Evolutionary conservation across 2,888 invertebrate species (phyloP), one percentile per base, ranked within the genome.

Genomic region (Parochlus steinenii): DNA sequence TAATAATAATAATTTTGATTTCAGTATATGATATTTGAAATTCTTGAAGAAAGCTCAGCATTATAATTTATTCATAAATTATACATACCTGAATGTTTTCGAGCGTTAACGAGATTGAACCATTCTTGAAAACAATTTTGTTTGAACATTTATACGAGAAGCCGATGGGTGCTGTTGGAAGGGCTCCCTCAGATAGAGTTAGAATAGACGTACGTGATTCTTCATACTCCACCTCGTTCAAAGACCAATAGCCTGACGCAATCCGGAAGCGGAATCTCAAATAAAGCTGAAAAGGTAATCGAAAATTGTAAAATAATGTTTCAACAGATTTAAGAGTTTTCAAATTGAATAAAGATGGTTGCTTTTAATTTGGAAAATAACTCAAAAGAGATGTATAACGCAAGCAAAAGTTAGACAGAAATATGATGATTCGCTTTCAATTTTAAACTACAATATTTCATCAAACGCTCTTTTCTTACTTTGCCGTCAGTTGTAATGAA

Each of bases 211-310:
- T 48, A 26, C 44, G 44, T 0, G 59, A 59, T 22, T 64, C 63
- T 43, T 61, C 61, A 37, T 69, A 61, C 46, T 70, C 68, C 10
- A 67, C 69, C 1, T 65, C 64, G 2, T 62, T 65, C 6, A 70
- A 57, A 3, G 56, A 55, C 71, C 71, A 71, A 52, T 67, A 67
- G 0, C 63, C 64, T 0, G 45, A 54, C 0, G 56, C 46, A 31
- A 64, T 56, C 40, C 64, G 64, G 53, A 70, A 71, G 41, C 63
- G 65, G 45, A 70, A 69, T 43, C 68, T 66, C 10, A 69, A 45
- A 8, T 61, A 62, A 31, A 67, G 61, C 65, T 70, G 46, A 6
- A 48, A 40, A 41, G 30, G 27, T 6, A 26, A 11, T 33, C 10
- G 22, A 12, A 10, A 16, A 19, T 3, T 32, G 7, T 5, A 4